Evolutionary conservation across 2,797 vertebrate species (phyloP), one percentile per base, ranked within the genome.

Genomic region (Myiothlypis chrysogaster): DNA sequence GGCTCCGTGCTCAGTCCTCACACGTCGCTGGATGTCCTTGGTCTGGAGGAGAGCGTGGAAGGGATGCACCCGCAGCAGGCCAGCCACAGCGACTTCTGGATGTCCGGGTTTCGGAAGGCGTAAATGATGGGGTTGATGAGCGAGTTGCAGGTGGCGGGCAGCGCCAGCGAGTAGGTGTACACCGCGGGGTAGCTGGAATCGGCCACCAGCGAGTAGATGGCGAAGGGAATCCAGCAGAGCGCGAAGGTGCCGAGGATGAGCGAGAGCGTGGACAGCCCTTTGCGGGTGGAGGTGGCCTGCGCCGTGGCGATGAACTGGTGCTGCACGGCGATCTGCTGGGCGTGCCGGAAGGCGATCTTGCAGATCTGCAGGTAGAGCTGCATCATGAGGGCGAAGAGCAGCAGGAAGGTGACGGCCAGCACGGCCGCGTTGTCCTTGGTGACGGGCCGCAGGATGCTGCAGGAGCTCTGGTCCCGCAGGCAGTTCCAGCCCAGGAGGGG

Each of bases 361-460:
- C 99, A 99, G 97, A 99, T 99, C 91, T 99, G 99, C 89, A 99
- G 98, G 97, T 99, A 99, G 37, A 99, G 98, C 98, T 99, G 99
- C 98, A 98, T 98, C 98, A 99, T 99, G 59, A 99, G 97, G 55
- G 98, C 98, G 59, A 99, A 99, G 69, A 99, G 98, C 17, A 99
- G 98, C 65, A 99, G 98, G 96, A 99, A 99, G 86, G 98, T 97
- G 77, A 98, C 98, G 27, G 99, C 98, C 79, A 99, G 97, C 37
- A 98, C 98, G 50, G 98, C 98, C 1, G 98, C 99, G 94, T 99
- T 98, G 98, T 97, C 98, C 94, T 98, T 98, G 97, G 99, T 98
- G 95, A 99, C 98, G 4, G 99, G 99, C 25, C 98, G 96, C 89
- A 98, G 98, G 61, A 99, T 96, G 96, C 99, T 99, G 98, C 99